These are phyloP conservation scores for Deilephila porcellus DNA, from an alignment of 2,888 invertebrate species.

Conservation along the genomic window DNA sequence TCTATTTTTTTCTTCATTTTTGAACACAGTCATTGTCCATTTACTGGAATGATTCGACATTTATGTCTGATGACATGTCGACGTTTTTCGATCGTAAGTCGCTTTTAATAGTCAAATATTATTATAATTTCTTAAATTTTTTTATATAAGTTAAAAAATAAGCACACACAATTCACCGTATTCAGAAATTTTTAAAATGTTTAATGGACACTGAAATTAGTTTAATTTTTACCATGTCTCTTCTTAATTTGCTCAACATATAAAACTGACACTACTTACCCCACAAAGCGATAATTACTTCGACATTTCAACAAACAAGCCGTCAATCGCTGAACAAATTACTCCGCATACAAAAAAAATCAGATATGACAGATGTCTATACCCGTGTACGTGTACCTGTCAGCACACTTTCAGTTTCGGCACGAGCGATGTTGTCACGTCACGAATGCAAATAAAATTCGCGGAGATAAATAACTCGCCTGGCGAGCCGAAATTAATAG, in stretches of 20 bases:
- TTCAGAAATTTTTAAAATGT: no score
- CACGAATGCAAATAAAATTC: constrained; percentile 11
- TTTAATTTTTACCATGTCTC: not conserved
- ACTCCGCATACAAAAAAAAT: not conserved
- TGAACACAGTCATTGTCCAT: constrained; percentile 26
- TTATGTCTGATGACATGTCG: not conserved
- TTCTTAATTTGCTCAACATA: not conserved
- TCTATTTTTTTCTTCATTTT: constrained; percentile 58
- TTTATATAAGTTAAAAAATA: no score
- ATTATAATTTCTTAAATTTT: no score
- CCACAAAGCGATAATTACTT: not conserved
- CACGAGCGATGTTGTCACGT: constrained; percentile 56
- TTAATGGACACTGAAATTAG: not conserved
- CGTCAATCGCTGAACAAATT: constrained; percentile 1
- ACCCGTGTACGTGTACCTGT: constrained; percentile 54
- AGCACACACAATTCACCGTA: no score
- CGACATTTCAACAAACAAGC: constrained; percentile 11
- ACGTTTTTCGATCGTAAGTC: constrained; percentile 3
- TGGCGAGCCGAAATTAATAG: not conserved
- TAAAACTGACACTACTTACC: not conserved
- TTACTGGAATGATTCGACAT: constrained; percentile 27
- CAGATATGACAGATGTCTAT: constrained; percentile 33
- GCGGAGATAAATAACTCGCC: not conserved
- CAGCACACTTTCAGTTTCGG: constrained; percentile 70
- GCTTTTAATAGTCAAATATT: not conserved